Conservation (phyloP, 2,113 vertebrate species). For the Herpailurus yagouaroundi region DNA sequence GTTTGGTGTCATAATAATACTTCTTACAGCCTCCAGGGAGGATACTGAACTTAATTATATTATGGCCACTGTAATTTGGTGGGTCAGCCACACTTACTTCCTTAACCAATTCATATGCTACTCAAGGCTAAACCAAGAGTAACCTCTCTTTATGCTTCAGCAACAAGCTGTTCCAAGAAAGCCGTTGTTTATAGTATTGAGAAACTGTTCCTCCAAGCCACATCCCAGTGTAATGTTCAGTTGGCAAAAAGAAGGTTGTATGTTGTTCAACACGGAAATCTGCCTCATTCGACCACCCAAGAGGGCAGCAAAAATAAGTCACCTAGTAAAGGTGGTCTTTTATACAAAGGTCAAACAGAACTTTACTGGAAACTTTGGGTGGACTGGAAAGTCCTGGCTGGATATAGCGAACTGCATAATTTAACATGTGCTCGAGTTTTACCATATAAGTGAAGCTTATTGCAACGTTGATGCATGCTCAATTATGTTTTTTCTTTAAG, state of each 20-base stretch:
- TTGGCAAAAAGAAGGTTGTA: slow-evolving; percentile 72
- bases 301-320: slow-evolving; percentile 80
- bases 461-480: slow-evolving; percentile 38
- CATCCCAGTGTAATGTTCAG: slow-evolving; percentile 66
- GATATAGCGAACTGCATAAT: slow-evolving; percentile 76
- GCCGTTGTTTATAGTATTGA: slow-evolving; percentile 78
- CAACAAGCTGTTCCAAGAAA: slow-evolving; percentile 76
- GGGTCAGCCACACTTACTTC: slow-evolving; percentile 83
- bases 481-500: background rate
- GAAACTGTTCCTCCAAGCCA: slow-evolving; percentile 76
- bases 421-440: slow-evolving; percentile 57
- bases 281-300: slow-evolving; percentile 80
- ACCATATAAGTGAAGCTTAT: slow-evolving; percentile 62
- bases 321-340: slow-evolving; percentile 82
- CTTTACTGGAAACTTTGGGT: slow-evolving; percentile 79
- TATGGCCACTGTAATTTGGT: slow-evolving; percentile 84
- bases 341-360: slow-evolving; percentile 79
- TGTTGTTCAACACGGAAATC: slow-evolving; percentile 73
- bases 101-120: slow-evolving; percentile 79
- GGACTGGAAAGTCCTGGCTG: slow-evolving; percentile 77
- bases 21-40: slow-evolving; percentile 81
- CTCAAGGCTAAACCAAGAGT: slow-evolving; percentile 75
- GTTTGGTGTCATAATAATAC: slow-evolving; percentile 84
- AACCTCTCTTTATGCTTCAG: slow-evolving; percentile 72
- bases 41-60: slow-evolving; percentile 86